Conservation (phyloP, 2,888 invertebrate genomes). For the Lypha dubia region DNA sequence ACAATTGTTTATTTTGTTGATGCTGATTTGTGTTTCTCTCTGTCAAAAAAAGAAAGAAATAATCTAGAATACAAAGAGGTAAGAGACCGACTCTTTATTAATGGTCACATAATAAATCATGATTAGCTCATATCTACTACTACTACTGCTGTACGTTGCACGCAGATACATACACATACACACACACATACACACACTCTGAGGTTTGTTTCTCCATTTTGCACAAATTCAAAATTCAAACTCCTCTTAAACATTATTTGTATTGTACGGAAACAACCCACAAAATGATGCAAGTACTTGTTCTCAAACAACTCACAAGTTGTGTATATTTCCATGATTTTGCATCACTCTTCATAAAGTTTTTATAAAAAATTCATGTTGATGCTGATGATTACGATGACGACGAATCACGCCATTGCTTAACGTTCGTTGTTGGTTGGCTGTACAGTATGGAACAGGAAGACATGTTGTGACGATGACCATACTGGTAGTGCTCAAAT, state of each 20-base stretch:
- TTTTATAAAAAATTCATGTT: conserved; percentile 29
- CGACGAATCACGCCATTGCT: too few relatives aligned
- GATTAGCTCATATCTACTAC: conserved; percentile 55
- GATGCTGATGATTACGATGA: too few relatives aligned
- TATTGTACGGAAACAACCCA: conserved; percentile 19
- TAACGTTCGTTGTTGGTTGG: not conserved
- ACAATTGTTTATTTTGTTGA: conserved; percentile 39
- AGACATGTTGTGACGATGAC: not conserved
- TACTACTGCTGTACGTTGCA: too few relatives aligned
- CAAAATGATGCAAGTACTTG: conserved; percentile 29
- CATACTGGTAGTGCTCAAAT: conserved; percentile 7
- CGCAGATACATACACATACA: not conserved
- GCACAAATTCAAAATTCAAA: conserved; percentile 20
- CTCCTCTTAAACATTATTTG: not conserved
- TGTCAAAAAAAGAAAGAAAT: not conserved
- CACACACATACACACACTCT: not conserved
- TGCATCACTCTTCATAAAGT: conserved; percentile 1
- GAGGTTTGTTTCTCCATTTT: conserved; percentile 5
- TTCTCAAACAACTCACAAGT: not conserved
- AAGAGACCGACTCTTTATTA: conserved; percentile 54
- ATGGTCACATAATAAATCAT: conserved; percentile 71
- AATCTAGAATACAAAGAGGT: not conserved
- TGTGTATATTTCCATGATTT: not conserved
- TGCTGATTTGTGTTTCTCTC: conserved; percentile 26
- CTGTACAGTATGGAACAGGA: not conserved